Conservation (phyloP, 2,113 vertebrate species). For the Bostrychus sinensis region DNA sequence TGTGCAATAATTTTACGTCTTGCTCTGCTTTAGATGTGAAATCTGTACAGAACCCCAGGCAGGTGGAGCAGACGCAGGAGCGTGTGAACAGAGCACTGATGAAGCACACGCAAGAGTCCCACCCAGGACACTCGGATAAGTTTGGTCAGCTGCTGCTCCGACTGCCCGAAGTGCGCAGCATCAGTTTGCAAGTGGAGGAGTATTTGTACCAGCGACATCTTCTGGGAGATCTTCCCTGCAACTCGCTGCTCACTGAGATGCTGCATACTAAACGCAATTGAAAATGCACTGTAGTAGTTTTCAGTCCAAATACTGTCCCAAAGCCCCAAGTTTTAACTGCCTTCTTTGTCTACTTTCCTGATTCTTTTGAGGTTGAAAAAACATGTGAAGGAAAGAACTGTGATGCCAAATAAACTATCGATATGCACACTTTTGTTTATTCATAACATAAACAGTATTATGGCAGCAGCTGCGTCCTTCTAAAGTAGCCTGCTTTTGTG, state of each 20-base stretch:
- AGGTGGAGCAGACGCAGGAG: slow-evolving; percentile 82
- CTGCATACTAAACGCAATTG: slow-evolving; percentile 81
- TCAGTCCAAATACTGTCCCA: no score
- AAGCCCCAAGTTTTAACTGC: no score
- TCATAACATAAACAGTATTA: no score
- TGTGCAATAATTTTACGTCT: no score
- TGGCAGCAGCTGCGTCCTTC: not conserved
- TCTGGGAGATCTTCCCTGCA: slow-evolving; percentile 83
- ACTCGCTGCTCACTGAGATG: slow-evolving; percentile 84
- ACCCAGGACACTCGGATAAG: slow-evolving; percentile 79
- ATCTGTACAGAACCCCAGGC: slow-evolving; percentile 73
- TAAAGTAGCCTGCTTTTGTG: not conserved
- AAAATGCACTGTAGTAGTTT: slow-evolving; percentile 9
- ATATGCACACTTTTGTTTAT: no score
- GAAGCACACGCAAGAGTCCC: slow-evolving; percentile 77
- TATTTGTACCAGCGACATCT: slow-evolving; percentile 85
- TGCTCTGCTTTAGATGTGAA: slow-evolving; percentile 77
- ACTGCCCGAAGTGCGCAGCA: slow-evolving; percentile 83
- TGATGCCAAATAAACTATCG: no score
- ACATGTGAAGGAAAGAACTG: no score
- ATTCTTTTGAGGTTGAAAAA: not conserved
- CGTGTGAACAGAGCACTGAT: slow-evolving; percentile 82
- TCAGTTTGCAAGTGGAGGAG: slow-evolving; percentile 83
- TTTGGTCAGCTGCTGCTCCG: slow-evolving; percentile 83
- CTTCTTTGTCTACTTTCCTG: not conserved